Conservation (phyloP, 2,797 vertebrate species). For the Anniella stebbinsi region DNA sequence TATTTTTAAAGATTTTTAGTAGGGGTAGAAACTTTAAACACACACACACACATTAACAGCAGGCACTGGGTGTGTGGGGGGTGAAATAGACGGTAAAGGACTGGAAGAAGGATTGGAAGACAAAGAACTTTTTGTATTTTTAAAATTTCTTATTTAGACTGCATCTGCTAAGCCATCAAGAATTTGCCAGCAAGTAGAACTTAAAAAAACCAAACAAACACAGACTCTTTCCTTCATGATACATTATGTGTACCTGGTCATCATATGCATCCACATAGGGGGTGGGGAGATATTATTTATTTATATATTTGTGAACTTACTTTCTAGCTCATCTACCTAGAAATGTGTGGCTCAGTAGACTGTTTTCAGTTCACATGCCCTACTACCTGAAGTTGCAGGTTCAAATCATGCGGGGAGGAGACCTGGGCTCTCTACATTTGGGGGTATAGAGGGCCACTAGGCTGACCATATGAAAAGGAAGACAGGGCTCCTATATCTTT, state of each 20-base stretch:
- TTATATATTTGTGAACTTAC: not conserved
- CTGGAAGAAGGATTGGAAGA: too few relatives aligned
- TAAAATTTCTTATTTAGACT: not conserved
- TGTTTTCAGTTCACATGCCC: not conserved
- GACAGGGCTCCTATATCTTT: too few relatives aligned
- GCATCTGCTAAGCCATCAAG: not conserved
- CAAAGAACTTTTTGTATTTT: too few relatives aligned
- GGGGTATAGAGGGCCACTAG: not conserved
- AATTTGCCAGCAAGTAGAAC: slow-evolving; percentile 18
- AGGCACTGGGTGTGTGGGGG: too few relatives aligned
- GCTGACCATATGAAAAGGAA: too few relatives aligned
- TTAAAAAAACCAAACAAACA: not conserved
- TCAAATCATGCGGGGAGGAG: not conserved
- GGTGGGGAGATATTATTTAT: too few relatives aligned
- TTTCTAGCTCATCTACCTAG: not conserved
- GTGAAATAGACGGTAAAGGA: too few relatives aligned
- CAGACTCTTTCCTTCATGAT: not conserved
- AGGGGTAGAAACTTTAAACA: too few relatives aligned
- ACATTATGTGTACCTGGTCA: not conserved
- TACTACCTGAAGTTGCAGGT: not conserved
- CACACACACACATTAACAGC: too few relatives aligned
- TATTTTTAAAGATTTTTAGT: too few relatives aligned
- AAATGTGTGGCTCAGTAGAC: not conserved
- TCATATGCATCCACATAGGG: not conserved
- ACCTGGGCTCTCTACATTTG: not conserved